A percentile compares a stretch with the other conserved stretches of the same genome.
These are phyloP conservation scores for Leptogaster cylindrica DNA, from an alignment of 2,888 invertebrate species.

Conservation along the genomic window DNA sequence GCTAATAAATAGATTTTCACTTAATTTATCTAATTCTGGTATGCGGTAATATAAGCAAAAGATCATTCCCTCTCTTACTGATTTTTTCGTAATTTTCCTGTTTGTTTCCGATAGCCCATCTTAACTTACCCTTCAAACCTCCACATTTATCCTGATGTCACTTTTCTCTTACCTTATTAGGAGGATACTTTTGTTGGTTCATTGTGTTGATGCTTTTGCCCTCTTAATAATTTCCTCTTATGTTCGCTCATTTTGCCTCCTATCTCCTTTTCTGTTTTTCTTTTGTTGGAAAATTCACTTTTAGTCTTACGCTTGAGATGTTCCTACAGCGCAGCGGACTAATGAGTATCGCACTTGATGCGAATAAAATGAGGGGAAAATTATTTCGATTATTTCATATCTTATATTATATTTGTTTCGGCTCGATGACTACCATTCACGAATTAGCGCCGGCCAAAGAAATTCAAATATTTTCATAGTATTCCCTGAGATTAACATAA, in stretches of 20 bases:
- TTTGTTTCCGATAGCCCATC: neutral
- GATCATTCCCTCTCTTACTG: neutral
- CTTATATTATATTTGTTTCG: too few species aligned
- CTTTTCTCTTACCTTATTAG: neutral
- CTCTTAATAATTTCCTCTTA: conserved; percentile 11
- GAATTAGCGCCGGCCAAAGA: too few species aligned
- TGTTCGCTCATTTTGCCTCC: conserved; percentile 27
- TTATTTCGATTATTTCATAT: neutral
- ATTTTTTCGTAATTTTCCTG: too few species aligned
- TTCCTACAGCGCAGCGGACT: neutral
- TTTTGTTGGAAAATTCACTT: conserved; percentile 29
- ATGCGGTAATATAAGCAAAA: neutral
- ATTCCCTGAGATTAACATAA: too few species aligned
- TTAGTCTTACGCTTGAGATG: neutral
- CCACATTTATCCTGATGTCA: neutral
- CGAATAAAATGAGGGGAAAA: neutral
- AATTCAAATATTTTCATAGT: too few species aligned
- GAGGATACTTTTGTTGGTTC: neutral
- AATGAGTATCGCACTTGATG: conserved; percentile 12
- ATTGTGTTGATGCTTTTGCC: neutral
- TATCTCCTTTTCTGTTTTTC: conserved; percentile 47
- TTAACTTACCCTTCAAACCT: neutral
- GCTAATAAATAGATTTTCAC: conserved; percentile 18
- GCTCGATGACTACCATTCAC: too few species aligned
- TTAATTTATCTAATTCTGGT: conserved; percentile 25